phyloP scores from a whole-genome alignment of 2,888 invertebrate genomes.

The Uloborus plumipes region DNA sequence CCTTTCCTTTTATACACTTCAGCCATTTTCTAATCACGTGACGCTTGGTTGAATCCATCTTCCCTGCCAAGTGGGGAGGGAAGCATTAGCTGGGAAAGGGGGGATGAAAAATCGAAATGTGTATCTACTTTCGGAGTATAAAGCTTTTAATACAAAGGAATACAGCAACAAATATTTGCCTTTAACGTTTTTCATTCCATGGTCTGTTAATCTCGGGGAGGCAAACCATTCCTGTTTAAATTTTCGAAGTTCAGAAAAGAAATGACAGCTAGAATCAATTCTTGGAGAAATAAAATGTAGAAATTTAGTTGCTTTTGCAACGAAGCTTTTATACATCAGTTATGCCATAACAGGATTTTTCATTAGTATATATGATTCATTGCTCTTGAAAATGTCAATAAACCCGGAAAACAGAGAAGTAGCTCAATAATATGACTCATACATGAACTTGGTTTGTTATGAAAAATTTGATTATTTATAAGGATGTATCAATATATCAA shows the following conservation, averaged over 20 bases:
- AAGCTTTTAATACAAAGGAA: conserved; percentile 30
- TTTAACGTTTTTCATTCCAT: conserved; percentile 2
- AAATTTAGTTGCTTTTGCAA: neutral
- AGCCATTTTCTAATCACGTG: conserved; percentile 26
- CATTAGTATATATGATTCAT: too few species aligned
- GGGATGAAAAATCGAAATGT: conserved; percentile 20
- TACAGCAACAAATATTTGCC: conserved; percentile 27
- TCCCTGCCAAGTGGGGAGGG: neutral
- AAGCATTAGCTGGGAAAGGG: neutral
- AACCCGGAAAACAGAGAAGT: conserved; percentile 33
- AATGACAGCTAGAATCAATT: neutral
- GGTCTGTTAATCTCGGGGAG: conserved; percentile 6
- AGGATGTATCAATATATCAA: too few species aligned
- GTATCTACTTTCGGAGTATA: conserved; percentile 13
- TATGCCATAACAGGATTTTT: too few species aligned
- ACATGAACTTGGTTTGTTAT: too few species aligned
- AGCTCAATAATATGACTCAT: too few species aligned
- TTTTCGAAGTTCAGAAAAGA: neutral
- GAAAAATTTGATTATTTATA: too few species aligned
- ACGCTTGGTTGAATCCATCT: conserved; percentile 22
- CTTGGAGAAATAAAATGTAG: neutral
- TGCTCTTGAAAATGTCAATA: conserved; percentile 21
- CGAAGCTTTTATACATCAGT: too few species aligned
- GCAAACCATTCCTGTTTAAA: conserved; percentile 6
- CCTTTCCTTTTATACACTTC: conserved; percentile 8